phyloP scores from a whole-genome alignment of 2,113 vertebrate species.

The Isurus oxyrinchus region DNA sequence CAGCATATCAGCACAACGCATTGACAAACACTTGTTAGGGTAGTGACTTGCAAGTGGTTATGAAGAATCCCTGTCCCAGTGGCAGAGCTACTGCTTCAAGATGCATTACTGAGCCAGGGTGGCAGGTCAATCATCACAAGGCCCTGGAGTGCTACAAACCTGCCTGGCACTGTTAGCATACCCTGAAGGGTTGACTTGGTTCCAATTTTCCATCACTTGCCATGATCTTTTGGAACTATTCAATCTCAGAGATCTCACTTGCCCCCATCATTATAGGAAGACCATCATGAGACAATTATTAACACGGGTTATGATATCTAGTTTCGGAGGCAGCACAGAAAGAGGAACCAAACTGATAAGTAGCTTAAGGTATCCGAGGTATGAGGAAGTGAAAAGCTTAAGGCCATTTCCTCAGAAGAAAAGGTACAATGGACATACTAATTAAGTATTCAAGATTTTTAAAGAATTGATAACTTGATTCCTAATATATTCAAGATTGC shows the following conservation, averaged over 20 bases:
- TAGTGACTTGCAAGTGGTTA: background rate
- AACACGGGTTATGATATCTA: background rate
- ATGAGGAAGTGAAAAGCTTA: background rate
- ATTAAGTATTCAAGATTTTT: background rate
- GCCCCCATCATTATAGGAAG: background rate
- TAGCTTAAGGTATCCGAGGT: background rate
- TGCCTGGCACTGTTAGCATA: background rate
- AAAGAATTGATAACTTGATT: background rate
- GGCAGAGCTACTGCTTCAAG: too few relatives aligned
- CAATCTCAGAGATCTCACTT: background rate
- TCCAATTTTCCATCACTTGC: background rate
- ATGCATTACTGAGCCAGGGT: background rate
- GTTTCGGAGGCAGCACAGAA: background rate
- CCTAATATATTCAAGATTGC: background rate
- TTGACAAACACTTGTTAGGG: background rate
- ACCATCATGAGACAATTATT: background rate
- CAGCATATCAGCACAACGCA: background rate
- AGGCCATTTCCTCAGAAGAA: background rate
- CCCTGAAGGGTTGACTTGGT: background rate
- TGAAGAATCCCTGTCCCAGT: background rate
- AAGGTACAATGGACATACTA: background rate
- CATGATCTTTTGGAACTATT: background rate
- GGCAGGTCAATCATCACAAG: background rate
- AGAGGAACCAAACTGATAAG: background rate
- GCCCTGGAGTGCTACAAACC: background rate